Evolutionary conservation across 2,888 invertebrate genomes (phyloP).

Genomic region (Pyrrhosoma nymphula): DNA sequence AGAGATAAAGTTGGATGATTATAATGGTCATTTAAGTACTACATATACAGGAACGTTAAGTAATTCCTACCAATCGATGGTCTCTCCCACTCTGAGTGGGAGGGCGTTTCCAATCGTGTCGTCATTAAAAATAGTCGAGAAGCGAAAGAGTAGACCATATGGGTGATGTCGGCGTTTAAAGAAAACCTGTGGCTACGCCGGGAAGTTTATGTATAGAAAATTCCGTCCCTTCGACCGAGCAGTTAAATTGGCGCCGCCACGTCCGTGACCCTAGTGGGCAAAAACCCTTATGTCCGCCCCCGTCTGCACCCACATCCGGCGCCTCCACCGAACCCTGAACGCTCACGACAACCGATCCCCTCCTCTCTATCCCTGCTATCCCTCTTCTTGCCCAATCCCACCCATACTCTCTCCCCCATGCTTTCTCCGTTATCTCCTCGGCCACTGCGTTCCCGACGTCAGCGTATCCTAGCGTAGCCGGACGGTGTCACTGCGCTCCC

Average conservation of each 20-base stretch:
- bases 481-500: slow-evolving; percentile 19
- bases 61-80: no score
- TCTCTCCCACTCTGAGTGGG: background rate
- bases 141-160: background rate
- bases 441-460: background rate
- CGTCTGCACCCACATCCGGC: background rate
- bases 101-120: background rate
- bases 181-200: background rate
- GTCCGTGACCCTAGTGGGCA: background rate
- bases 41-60: no score
- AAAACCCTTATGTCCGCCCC: background rate
- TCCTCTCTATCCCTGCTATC: background rate
- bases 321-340: background rate
- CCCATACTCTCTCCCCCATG: background rate
- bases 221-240: background rate
- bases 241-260: background rate
- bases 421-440: background rate
- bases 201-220: background rate
- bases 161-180: background rate
- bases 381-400: background rate
- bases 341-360: background rate
- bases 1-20: no score
- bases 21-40: no score
- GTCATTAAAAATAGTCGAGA: background rate
- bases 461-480: background rate